Base-by-base conservation (phyloP, 2,113 vertebrate genomes). In the Dipodomys ordii region DNA sequence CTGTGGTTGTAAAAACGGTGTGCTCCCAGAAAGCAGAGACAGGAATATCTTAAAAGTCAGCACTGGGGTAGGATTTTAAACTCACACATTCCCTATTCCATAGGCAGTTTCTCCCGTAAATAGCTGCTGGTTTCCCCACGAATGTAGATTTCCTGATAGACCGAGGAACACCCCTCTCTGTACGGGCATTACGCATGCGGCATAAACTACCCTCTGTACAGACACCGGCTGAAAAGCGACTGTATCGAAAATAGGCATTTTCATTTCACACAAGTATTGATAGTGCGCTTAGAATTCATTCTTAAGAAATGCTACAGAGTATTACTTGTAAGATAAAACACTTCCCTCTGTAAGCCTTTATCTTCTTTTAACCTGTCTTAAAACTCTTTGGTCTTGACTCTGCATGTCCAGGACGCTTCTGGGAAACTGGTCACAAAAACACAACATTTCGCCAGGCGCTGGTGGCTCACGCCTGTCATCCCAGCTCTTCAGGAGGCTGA, bases 1-100 rank as follows among this genome's bases (percentile, higher is more conserved):
- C 82, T 87, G 57, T 78, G 77, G 90, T 30, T 93, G 12, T 91
- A 96, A 96, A 94, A 94, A 94, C 93, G 80, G 83, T 88, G 93
- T 77, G 74, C 5, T 60, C 35, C 94, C 93, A 94, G 93, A 94
- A 95, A 95, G 83, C 22, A 95, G 83, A 94, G 79, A 69, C 7
- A 90, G 53, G 62, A 95, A 93, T 77, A 82, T 88, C 32, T 95
- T 86, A 95, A 57, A 39, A 35, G 62, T 78, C 78, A 53, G 35
- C 67, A 87, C 67, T 78, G 68, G 74, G 60, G 49, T 71, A 95
- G 68, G 92, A 96, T 92, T 93, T 95, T 67, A 96, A 95, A 96
- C 76, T 89, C 32, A 20, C 39, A 87, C 27, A 87, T 96, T 85
- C 53, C 57, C 65, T 46, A 88, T 49, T 90, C 62, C 57, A 77